Base-by-base conservation (phyloP, 1,140 invertebrate genomes). In the Bombus picipes region DNA sequence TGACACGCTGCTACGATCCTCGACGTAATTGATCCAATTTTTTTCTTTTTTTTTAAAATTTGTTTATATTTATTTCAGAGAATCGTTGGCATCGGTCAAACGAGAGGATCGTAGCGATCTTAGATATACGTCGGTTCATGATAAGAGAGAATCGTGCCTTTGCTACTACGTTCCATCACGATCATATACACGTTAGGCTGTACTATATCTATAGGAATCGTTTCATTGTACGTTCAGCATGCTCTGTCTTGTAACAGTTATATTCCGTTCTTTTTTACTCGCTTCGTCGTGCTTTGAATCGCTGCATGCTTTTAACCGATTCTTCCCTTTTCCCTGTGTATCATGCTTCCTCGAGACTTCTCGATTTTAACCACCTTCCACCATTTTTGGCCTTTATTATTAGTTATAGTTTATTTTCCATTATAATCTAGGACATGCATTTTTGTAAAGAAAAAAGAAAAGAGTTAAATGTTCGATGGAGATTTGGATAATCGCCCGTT, bases 111-210 rank as follows among this genome's bases (percentile, higher is more conserved):
- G 65, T 77, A 66, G 65, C 65, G 10, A 43, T 78, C 37, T 75
- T 75, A 66, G 39, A 62, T 34, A 39, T 59, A 59, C 37, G 15
- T 71, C 68, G 77, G 13, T 80, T 85, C 83, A 43, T 80, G n/a
- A 66, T 76, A 65, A 71, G 34, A 72, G 34, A 85, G 77, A 83
- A 57, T 85, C 83, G 83, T 85, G 76, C 83, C 83, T 80, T 83
- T 72, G 76, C 75, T 71, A 71, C 47, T 79, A 71, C 76, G 76
- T 79, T 80, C 68, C 41, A 66, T 39, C 25, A 78, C 66, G 8
- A 32, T 39, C 32, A n/a, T 43, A 34, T 22, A 22, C 39, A 43
- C 57, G 18, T 32, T 79, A 85, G 77, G 34, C 59, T 73, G 57
- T 80, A 85, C 28, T 68, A 72, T 80, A 72, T 28, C 28, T 53